A percentile compares a stretch with the other conserved stretches of the same genome.
These are phyloP conservation scores for Pogonus chalceus DNA, from an alignment of 1,140 invertebrate genomes.

Conservation along the genomic window DNA sequence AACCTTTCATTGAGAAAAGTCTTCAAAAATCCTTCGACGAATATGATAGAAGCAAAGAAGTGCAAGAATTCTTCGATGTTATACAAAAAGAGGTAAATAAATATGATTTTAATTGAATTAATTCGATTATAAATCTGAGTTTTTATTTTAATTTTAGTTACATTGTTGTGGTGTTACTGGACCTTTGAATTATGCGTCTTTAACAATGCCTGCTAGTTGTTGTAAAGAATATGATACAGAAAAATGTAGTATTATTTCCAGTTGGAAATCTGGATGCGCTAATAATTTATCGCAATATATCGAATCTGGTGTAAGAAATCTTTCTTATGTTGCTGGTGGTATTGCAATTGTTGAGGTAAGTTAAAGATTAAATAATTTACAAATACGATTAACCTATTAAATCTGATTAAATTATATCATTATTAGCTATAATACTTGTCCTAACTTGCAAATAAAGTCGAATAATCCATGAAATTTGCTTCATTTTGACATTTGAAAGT, in stretches of 20 bases:
- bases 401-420: not conserved
- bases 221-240: not conserved
- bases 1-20: not conserved
- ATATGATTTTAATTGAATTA: not conserved
- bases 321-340: slow-evolving; percentile 48
- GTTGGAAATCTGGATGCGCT: not conserved
- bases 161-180: not conserved
- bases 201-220: not conserved
- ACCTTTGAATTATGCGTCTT: not conserved
- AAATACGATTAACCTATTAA: too few species aligned
- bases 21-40: not conserved
- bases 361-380: not conserved
- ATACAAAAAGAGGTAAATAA: not conserved
- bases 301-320: slow-evolving; percentile 37
- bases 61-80: not conserved
- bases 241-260: not conserved
- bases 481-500: not conserved
- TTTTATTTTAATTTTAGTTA: not conserved
- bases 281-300: slow-evolving; percentile 32
- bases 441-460: not conserved
- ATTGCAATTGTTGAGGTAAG: slow-evolving; percentile 52
- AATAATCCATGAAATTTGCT: too few species aligned
- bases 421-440: not conserved
- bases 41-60: not conserved
- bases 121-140: not conserved